phyloP scores from a whole-genome alignment of 2,888 invertebrate genomes.

The Rutpela maculata region DNA sequence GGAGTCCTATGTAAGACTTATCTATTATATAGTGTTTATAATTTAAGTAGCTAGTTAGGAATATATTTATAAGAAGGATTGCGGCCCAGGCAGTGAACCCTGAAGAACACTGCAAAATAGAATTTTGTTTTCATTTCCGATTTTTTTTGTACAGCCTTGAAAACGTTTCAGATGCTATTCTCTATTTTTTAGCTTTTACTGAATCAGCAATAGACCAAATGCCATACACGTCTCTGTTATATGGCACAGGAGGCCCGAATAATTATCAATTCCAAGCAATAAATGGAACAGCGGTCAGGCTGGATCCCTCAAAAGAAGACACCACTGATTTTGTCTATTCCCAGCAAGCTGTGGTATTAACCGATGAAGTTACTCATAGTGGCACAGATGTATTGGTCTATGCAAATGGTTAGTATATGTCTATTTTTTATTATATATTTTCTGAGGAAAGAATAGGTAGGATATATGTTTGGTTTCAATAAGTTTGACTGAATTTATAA shows the following conservation, averaged over 20 bases:
- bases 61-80: too few species aligned
- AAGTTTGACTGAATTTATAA: too few species aligned
- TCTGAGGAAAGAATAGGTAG: too few species aligned
- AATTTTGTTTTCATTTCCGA: too few species aligned
- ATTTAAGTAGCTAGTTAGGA: too few species aligned
- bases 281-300: constrained; percentile 73
- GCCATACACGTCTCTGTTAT: constrained; percentile 87
- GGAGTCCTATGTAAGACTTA: constrained; percentile 81
- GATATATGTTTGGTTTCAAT: too few species aligned
- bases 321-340: constrained; percentile 81
- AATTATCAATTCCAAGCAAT: constrained; percentile 77
- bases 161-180: too few species aligned
- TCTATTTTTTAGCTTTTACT: constrained; percentile 62
- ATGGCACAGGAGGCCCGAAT: constrained; percentile 84
- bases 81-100: too few species aligned
- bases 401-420: constrained; percentile 81
- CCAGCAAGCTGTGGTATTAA: constrained; percentile 83
- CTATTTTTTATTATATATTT: too few species aligned
- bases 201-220: constrained; percentile 78
- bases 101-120: too few species aligned
- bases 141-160: too few species aligned
- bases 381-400: constrained; percentile 92
- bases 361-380: constrained; percentile 86
- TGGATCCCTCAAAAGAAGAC: constrained; percentile 79
- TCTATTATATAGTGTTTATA: neutral